Conservation (phyloP, 2,113 vertebrate genomes). For the Pan troglodytes region NHGRI_mPanTro3-v2.1_pri NC_072420.2:39276501-39277000, state of each 20-base stretch:
- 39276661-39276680: neutral
- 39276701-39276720: neutral
- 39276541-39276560: neutral
- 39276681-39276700: neutral
- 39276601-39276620: neutral
- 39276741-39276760: neutral
- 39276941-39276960: fast-evolving
- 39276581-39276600: neutral
- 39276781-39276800: no score
- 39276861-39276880: no score
- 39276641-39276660: neutral
- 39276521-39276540: neutral
- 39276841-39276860: no score
- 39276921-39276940: no score
- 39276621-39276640: neutral
- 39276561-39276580: neutral
- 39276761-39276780: fast-evolving
- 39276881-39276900: no score
- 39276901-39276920: no score
- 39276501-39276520: neutral
- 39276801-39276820: no score
- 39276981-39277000: no score
- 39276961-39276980: no score
- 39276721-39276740: neutral
- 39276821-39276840: no score